Percentiles rank a stretch among this genome's conserved stretches.
These are phyloP conservation scores for Plecotus auritus DNA, from an alignment of 2,113 vertebrate genomes.

Conservation along the genomic window DNA sequence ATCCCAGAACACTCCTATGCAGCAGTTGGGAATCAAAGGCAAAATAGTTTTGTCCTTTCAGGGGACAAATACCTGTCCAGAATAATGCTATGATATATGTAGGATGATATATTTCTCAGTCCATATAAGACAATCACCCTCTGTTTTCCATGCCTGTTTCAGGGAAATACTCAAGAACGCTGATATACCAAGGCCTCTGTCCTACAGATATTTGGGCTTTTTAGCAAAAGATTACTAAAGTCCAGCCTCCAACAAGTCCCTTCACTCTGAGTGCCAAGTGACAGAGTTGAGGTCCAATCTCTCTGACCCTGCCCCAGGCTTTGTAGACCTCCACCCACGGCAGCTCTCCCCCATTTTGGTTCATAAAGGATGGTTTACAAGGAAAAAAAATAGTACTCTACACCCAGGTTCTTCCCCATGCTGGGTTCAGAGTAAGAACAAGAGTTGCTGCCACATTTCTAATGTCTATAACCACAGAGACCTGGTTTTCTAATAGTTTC, in stretches of 20 bases:
- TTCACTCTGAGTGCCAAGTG: neutral
- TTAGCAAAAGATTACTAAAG: neutral
- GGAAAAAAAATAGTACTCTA: too few species aligned
- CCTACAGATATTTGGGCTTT: neutral
- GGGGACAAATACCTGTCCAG: neutral
- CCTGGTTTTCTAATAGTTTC: neutral
- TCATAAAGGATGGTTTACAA: neutral
- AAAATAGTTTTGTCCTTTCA: neutral
- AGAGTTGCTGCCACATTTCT: neutral
- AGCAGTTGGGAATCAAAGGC: neutral
- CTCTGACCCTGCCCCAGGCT: accelerated
- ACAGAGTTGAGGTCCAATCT: neutral
- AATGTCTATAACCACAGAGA: neutral
- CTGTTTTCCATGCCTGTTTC: neutral
- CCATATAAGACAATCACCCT: neutral
- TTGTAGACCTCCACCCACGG: neutral
- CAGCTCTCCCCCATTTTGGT: neutral
- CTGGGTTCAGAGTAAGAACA: neutral
- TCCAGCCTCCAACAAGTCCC: neutral
- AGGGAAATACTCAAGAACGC: neutral
- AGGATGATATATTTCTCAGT: neutral
- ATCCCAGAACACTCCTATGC: neutral
- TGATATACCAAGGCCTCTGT: neutral
- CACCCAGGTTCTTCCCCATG: neutral
- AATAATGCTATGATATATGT: neutral